Evolutionary conservation across 2,113 vertebrate genomes (phyloP).

Genomic region (Colistium nudipinnis): DNA sequence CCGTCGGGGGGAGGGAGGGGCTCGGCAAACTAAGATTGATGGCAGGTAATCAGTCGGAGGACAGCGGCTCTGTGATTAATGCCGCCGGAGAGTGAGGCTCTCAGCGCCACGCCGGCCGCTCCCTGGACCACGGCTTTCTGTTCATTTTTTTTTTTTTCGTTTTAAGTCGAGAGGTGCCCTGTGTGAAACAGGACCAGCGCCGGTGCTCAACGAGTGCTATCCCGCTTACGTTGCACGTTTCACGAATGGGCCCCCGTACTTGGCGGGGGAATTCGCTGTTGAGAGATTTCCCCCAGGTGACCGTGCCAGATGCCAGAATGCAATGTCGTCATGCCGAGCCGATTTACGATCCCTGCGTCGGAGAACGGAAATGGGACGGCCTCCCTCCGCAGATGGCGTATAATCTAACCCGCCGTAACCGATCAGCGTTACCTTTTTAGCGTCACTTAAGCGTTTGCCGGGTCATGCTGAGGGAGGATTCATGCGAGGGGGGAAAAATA

Average conservation of each 20-base stretch:
- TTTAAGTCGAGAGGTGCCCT: not conserved
- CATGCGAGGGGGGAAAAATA: not conserved
- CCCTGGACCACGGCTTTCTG: constrained; percentile 29
- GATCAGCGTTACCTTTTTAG: not conserved
- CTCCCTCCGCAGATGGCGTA: not conserved
- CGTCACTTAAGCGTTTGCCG: not conserved
- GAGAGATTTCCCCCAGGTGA: constrained; percentile 17
- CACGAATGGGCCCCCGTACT: constrained; percentile 5
- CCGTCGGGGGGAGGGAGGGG: constrained; percentile 39
- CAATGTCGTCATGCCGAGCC: not conserved
- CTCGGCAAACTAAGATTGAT: constrained; percentile 76
- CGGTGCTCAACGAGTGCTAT: constrained; percentile 3
- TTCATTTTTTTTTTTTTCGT: too few species aligned
- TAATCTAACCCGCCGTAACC: not conserved
- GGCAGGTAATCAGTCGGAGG: constrained; percentile 71
- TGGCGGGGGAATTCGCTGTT: not conserved
- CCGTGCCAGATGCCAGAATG: not conserved
- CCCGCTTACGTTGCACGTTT: constrained; percentile 9
- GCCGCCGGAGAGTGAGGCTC: constrained; percentile 45
- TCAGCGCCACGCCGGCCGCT: constrained; percentile 33
- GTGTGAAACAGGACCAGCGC: constrained; percentile 5
- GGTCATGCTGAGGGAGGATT: not conserved
- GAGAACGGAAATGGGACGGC: not conserved
- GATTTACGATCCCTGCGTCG: not conserved
- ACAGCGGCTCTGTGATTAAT: constrained; percentile 75